Evolutionary conservation across 1,140 invertebrate genomes (phyloP).

Genomic region (Drosophila ogumai): DNA sequence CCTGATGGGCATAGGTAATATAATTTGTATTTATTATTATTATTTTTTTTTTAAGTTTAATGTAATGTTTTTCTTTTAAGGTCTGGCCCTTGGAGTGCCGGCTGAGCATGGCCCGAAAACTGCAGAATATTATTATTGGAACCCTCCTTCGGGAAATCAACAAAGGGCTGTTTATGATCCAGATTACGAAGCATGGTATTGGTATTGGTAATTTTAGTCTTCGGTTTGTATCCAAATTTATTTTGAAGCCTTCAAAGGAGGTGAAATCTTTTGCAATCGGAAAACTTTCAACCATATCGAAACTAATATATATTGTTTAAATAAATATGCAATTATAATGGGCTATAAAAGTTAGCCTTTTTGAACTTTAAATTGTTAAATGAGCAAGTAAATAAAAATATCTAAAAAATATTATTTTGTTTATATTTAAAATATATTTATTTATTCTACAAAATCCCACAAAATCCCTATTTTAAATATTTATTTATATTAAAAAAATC

Average conservation of each 20-base stretch:
- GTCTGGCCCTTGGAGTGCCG: too few relatives aligned
- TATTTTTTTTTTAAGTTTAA: not conserved
- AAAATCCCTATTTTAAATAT: too few relatives aligned
- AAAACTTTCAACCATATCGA: not conserved
- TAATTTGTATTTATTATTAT: too few relatives aligned
- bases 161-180: too few relatives aligned
- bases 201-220: too few relatives aligned
- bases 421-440: not conserved
- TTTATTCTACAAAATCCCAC: too few relatives aligned
- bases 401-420: too few relatives aligned
- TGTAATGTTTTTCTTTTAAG: not conserved
- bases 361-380: not conserved
- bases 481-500: too few relatives aligned
- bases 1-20: constrained; percentile 2
- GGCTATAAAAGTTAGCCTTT: not conserved
- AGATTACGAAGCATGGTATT: too few relatives aligned
- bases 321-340: not conserved
- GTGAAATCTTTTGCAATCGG: not conserved
- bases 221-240: not conserved
- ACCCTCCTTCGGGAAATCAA: too few relatives aligned
- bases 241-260: not conserved
- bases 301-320: not conserved
- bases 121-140: too few relatives aligned
- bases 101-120: too few relatives aligned
- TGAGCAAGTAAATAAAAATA: not conserved